A percentile compares a stretch with the other conserved stretches of the same genome.
Evolutionary conservation across 1,140 invertebrate genomes (phyloP).

Genomic region (Oscheius sp.): DNA sequence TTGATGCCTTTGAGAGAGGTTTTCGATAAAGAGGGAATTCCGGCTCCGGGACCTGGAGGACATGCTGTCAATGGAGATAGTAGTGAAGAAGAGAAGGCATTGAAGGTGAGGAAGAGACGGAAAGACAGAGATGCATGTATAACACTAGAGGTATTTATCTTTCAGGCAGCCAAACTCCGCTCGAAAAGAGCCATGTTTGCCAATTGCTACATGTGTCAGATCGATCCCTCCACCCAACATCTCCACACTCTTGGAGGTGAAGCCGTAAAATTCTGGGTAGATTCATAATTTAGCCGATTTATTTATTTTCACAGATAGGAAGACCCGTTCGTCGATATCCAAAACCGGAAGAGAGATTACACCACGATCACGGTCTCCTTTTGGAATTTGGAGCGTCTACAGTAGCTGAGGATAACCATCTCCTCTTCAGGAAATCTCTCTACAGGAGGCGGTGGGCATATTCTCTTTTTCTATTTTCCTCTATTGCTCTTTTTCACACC

Average conservation of each 20-base stretch:
- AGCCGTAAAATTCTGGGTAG: neutral
- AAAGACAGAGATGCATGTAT: neutral
- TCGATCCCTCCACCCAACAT: slow-evolving; percentile 6
- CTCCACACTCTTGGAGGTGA: slow-evolving; percentile 4
- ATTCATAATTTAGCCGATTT: neutral
- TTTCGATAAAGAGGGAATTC: neutral
- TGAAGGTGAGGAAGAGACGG: neutral
- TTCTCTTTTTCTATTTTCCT: neutral
- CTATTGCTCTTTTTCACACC: too few relatives aligned
- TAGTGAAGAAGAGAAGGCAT: slow-evolving; percentile 1
- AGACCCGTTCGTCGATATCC: neutral
- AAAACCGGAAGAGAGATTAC: slow-evolving; percentile 1
- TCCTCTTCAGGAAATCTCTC: neutral
- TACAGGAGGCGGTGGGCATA: neutral
- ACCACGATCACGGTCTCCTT: neutral
- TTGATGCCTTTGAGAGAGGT: neutral
- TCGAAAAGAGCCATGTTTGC: slow-evolving; percentile 12
- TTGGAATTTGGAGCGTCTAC: neutral
- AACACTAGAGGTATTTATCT: neutral
- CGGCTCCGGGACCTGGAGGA: neutral
- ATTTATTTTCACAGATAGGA: neutral
- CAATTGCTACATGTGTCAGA: slow-evolving; percentile 14
- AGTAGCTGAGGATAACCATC: neutral
- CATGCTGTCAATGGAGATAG: neutral
- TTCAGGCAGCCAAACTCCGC: neutral